phyloP scores from a whole-genome alignment of 2,888 invertebrate genomes.

The Amorpha juglandis region DNA sequence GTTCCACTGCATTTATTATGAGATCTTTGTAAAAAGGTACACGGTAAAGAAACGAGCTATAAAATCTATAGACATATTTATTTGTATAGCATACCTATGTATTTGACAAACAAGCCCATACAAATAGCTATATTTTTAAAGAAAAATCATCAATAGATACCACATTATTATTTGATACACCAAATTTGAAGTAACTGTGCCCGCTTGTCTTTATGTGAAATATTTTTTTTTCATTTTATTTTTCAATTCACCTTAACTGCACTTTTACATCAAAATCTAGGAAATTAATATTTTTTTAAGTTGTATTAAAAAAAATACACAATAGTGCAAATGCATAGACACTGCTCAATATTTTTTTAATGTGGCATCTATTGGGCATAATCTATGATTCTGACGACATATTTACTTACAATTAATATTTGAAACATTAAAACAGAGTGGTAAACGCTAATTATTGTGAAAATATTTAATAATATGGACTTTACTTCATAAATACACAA shows the following conservation, averaged over 20 bases:
- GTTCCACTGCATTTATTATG: conserved; percentile 20
- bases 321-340: not conserved
- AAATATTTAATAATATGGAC: conserved; percentile 11
- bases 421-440: conserved; percentile 1
- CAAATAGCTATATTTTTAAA: conserved; percentile 5
- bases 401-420: not conserved
- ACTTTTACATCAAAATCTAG: too few species aligned
- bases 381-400: not conserved
- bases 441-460: conserved; percentile 12
- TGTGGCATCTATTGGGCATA: not conserved
- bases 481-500: conserved; percentile 3
- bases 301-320: too few species aligned
- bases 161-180: not conserved
- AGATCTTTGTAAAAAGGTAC: conserved; percentile 23
- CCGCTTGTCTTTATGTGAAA: too few species aligned
- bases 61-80: conserved; percentile 11
- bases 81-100: conserved; percentile 14
- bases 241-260: too few species aligned
- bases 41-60: conserved; percentile 14
- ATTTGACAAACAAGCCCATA: conserved; percentile 1
- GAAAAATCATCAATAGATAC: not conserved
- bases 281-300: too few species aligned
- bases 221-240: not conserved
- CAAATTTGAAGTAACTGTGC: not conserved
- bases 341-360: not conserved